These are phyloP conservation scores for Rutpela maculata DNA, from an alignment of 2,888 invertebrate species.

Conservation along the genomic window DNA sequence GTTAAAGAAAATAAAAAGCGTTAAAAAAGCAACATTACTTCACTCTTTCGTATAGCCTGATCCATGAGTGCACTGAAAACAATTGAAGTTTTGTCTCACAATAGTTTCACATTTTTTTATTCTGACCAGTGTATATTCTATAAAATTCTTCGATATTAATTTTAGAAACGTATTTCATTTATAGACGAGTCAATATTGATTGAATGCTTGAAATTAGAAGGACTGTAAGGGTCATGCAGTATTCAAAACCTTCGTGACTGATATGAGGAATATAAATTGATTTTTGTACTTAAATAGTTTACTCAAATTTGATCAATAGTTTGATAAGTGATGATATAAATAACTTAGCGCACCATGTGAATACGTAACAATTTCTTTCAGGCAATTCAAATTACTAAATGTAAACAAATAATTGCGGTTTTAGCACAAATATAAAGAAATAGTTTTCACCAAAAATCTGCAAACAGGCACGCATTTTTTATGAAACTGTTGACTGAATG, in stretches of 20 bases:
- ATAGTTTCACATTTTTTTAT: no score
- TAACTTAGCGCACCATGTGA: conserved; percentile 46
- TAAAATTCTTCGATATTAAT: not conserved
- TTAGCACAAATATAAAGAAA: not conserved
- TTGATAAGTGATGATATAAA: conserved; percentile 50
- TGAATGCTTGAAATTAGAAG: conserved; percentile 1
- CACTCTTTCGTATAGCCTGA: no score
- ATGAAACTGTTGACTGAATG: no score
- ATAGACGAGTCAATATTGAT: conserved; percentile 39
- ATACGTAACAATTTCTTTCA: not conserved
- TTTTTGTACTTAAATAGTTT: conserved; percentile 51
- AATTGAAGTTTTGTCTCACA: no score
- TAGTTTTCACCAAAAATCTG: no score
- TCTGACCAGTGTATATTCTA: no score
- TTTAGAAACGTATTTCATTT: conserved; percentile 14
- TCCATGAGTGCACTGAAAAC: no score
- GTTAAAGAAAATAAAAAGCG: no score
- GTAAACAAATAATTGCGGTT: not conserved
- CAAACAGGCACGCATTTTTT: no score
- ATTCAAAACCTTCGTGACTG: conserved; percentile 55
- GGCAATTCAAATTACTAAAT: not conserved
- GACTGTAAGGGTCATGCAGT: conserved; percentile 37
- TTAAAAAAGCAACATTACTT: no score
- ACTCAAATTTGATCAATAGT: conserved; percentile 49
- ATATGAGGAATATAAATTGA: conserved; percentile 49